phyloP scores from a whole-genome alignment of 2,113 vertebrate species.

The Aegypius monachus region DNA sequence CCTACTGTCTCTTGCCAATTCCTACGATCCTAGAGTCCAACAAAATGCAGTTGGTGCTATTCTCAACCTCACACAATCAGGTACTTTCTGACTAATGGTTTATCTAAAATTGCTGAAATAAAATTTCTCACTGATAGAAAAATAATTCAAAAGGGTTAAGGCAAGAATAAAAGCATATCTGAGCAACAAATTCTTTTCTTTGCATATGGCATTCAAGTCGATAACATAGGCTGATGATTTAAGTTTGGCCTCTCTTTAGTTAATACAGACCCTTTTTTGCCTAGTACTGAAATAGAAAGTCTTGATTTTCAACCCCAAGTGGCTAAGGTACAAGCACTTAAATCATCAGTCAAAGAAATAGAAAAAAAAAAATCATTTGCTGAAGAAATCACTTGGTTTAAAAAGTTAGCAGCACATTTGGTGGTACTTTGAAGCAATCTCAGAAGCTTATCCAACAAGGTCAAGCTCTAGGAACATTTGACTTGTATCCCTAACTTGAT shows the following conservation, averaged over 20 bases:
- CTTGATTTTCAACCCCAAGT: not conserved
- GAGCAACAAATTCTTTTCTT: not conserved
- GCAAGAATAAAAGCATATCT: not conserved
- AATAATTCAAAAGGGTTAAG: not conserved
- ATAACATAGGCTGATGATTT: not conserved
- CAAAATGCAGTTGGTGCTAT: conserved; percentile 79
- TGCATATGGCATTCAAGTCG: not conserved
- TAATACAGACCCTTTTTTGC: not conserved
- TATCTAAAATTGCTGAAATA: not conserved
- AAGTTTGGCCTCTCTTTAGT: not conserved
- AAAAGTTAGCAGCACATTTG: not conserved
- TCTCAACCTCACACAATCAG: conserved; percentile 79
- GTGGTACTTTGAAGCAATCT: not conserved
- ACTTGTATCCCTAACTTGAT: not conserved
- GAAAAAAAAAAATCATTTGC: not conserved
- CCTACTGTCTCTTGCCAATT: conserved; percentile 74
- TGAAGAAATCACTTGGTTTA: not conserved
- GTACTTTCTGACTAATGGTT: conserved; percentile 33
- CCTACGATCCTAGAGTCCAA: conserved; percentile 77
- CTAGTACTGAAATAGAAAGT: not conserved
- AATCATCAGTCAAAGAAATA: not conserved
- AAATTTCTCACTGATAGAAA: not conserved
- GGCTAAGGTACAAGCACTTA: not conserved
- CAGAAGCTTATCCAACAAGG: not conserved
- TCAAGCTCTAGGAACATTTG: not conserved